Evolutionary conservation across 2,797 vertebrate species (phyloP).

Genomic region (Neopelma chrysocephalum): DNA sequence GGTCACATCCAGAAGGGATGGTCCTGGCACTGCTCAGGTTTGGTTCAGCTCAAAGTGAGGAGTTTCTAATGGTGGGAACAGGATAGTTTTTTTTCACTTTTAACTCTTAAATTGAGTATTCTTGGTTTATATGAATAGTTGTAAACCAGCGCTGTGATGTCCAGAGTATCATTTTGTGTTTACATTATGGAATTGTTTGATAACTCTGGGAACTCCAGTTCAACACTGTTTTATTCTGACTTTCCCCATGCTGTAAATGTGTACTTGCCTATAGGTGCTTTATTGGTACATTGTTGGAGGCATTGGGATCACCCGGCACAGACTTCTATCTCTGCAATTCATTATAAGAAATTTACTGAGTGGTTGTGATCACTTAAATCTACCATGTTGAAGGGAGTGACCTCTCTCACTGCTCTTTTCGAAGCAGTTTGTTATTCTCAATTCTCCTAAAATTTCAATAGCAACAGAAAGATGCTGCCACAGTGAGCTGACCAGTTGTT

Average conservation of each 20-base stretch:
- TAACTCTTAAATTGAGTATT: not conserved
- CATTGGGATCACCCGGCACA: not conserved
- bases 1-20: not conserved
- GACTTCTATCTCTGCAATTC: not conserved
- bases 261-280: not conserved
- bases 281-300: not conserved
- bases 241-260: not conserved
- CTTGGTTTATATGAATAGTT: not conserved
- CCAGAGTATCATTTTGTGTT: not conserved
- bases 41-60: not conserved
- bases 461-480: not conserved
- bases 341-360: not conserved
- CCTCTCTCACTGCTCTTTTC: not conserved
- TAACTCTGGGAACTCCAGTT: not conserved
- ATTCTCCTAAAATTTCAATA: not conserved
- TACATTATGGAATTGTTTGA: not conserved
- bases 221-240: not conserved
- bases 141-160: not conserved
- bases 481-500: not conserved
- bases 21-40: not conserved
- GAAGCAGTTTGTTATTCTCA: not conserved
- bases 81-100: not conserved
- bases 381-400: not conserved
- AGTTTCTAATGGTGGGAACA: not conserved
- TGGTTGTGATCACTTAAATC: not conserved